These are phyloP conservation scores for Guaruba guarouba DNA, from an alignment of 2,113 vertebrate species.

Conservation along the genomic window DNA sequence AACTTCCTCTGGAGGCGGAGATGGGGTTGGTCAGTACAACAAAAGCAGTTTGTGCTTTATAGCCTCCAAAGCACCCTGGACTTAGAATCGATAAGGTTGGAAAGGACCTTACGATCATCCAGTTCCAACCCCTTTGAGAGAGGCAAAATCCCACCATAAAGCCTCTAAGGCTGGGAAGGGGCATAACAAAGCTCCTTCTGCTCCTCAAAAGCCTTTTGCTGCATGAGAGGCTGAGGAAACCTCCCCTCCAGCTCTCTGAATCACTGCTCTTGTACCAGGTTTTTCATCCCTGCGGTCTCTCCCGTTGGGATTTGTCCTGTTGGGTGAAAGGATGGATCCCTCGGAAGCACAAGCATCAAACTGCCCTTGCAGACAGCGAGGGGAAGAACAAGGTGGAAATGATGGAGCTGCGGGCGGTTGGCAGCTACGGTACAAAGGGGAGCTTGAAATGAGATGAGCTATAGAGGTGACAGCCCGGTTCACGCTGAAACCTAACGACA, in stretches of 20 bases:
- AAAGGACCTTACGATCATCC: neutral
- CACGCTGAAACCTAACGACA: neutral
- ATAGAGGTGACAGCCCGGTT: neutral
- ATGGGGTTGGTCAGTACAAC: neutral
- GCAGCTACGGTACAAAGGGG: neutral
- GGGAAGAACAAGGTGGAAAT: neutral
- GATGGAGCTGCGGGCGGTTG: neutral
- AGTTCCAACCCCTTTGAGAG: neutral
- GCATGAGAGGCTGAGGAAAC: neutral
- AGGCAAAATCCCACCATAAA: neutral
- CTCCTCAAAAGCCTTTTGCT: neutral
- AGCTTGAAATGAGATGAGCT: neutral
- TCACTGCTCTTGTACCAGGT: neutral
- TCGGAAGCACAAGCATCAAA: neutral
- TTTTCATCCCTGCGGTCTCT: neutral
- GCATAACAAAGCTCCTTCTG: neutral
- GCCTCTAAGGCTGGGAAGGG: neutral
- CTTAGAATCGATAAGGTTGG: neutral
- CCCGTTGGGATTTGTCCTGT: neutral
- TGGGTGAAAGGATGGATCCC: neutral
- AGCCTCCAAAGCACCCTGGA: neutral
- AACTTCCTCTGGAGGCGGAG: neutral
- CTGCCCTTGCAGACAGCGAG: neutral
- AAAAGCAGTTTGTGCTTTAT: conserved; percentile 29
- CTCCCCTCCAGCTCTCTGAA: neutral